A percentile compares a stretch with the other conserved stretches of the same genome.
These are phyloP conservation scores for Falco naumanni DNA, from an alignment of 2,797 vertebrate genomes.

Conservation along the genomic window DNA sequence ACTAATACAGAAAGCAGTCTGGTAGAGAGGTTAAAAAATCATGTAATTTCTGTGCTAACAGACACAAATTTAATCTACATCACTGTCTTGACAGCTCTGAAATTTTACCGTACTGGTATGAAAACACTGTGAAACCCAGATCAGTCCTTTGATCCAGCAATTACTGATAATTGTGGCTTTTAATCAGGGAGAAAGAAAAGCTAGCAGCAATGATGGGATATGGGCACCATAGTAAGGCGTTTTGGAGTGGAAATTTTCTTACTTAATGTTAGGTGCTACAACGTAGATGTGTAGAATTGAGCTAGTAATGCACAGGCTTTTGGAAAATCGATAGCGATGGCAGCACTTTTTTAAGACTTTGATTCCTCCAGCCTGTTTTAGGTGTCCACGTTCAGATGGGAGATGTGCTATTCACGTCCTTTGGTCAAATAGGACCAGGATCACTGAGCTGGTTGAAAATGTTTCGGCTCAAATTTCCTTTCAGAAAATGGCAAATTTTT, in stretches of 20 bases:
- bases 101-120: not conserved
- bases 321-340: not conserved
- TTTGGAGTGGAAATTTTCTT: not conserved
- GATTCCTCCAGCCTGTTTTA: not conserved
- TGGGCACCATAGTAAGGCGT: not conserved
- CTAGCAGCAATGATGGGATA: not conserved
- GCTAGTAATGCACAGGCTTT: not conserved
- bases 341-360: not conserved
- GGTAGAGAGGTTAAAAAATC: not conserved
- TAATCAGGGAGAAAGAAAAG: not conserved
- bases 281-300: not conserved
- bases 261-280: not conserved
- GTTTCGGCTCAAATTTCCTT: not conserved
- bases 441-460: not conserved
- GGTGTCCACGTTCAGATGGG: not conserved
- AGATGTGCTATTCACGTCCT: not conserved
- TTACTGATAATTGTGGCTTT: not conserved
- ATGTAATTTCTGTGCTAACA: not conserved
- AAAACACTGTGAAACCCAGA: not conserved
- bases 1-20: not conserved
- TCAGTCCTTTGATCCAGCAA: not conserved
- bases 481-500: not conserved
- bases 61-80: not conserved
- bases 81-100: not conserved
- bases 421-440: not conserved